These are phyloP conservation scores for Drosophila guanche DNA, from an alignment of 1,140 invertebrate species.

Conservation along the genomic window DNA sequence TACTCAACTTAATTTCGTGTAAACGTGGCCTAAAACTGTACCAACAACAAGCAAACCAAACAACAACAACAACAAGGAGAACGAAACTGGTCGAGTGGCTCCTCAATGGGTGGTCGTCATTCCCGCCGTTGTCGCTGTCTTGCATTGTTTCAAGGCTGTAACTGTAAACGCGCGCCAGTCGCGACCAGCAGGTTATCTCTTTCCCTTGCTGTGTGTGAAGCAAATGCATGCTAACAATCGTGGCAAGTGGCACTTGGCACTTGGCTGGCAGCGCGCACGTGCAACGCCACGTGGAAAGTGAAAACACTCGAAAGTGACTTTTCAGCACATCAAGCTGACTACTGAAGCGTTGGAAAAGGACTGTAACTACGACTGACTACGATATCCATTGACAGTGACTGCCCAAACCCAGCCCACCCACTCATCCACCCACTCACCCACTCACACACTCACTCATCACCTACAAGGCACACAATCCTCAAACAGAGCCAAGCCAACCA, in stretches of 20 bases:
- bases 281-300: slow-evolving; percentile 64
- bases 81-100: slow-evolving; percentile 25
- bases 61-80: slow-evolving; percentile 3
- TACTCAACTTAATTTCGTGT: slow-evolving; percentile 38
- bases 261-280: slow-evolving; percentile 69
- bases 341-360: slow-evolving; percentile 46
- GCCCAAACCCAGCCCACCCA: slow-evolving; percentile 11
- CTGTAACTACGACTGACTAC: slow-evolving; percentile 26
- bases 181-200: slow-evolving; percentile 22
- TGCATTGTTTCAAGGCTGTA: slow-evolving; percentile 63
- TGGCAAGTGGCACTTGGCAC: slow-evolving; percentile 70
- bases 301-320: slow-evolving; percentile 76
- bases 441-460: not conserved
- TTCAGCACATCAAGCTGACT: slow-evolving; percentile 64
- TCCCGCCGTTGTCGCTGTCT: slow-evolving; percentile 16
- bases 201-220: slow-evolving; percentile 24
- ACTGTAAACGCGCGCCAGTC: slow-evolving; percentile 12
- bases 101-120: slow-evolving; percentile 28
- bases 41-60: slow-evolving; percentile 1
- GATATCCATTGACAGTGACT: slow-evolving; percentile 35
- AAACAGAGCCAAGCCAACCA: not conserved
- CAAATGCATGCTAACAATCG: slow-evolving; percentile 45
- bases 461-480: too few species aligned
- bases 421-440: not conserved
- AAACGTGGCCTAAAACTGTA: slow-evolving; percentile 28